Percentiles rank a stretch among this genome's conserved stretches.
phyloP scores from a whole-genome alignment of 2,113 vertebrate genomes.

The Corythaixoides concolor region DNA sequence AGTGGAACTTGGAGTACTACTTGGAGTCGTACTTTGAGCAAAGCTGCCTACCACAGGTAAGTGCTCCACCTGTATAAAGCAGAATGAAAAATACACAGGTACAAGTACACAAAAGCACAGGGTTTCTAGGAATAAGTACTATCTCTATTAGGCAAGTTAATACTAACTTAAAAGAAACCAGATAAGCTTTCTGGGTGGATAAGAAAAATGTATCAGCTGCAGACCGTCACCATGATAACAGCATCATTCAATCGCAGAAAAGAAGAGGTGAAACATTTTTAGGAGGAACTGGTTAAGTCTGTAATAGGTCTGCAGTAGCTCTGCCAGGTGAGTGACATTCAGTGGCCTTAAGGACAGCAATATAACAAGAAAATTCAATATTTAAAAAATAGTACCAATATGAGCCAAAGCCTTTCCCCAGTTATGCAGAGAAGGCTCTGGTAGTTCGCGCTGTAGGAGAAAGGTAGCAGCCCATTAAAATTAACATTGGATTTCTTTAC shows the following conservation, averaged over 20 bases:
- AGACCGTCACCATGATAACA: background rate
- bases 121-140: background rate
- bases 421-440: background rate
- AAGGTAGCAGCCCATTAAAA: background rate
- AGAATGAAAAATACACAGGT: background rate
- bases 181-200: background rate
- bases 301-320: background rate
- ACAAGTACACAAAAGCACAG: background rate
- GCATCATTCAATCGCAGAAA: background rate
- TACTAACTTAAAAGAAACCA: background rate
- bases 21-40: background rate
- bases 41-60: background rate
- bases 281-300: background rate
- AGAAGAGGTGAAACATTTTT: background rate
- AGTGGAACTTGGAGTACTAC: background rate
- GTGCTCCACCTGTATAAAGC: background rate
- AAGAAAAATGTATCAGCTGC: background rate
- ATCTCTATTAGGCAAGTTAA: background rate
- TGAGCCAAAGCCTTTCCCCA: background rate
- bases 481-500: background rate
- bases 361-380: background rate
- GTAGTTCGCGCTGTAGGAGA: background rate
- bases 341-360: background rate
- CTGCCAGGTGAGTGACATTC: background rate
- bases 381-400: background rate